Conservation (phyloP, 2,888 invertebrate species). For the Seira sanloemensis region DNA sequence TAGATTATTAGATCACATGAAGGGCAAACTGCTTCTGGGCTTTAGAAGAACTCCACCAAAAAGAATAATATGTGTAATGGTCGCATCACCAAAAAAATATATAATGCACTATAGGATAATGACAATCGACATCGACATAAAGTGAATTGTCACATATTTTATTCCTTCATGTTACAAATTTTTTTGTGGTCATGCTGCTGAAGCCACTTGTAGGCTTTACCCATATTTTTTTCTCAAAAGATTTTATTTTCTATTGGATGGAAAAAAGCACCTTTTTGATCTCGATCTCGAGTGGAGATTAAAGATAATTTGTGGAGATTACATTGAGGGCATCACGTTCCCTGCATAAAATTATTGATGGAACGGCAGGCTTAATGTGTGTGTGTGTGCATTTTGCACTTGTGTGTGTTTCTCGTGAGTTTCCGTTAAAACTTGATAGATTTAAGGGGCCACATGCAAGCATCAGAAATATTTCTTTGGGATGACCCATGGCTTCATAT, state of each 20-base stretch:
- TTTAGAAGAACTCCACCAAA: slow-evolving; percentile 38
- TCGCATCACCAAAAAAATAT: background rate
- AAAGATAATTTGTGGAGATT: background rate
- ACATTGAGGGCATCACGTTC: slow-evolving; percentile 4
- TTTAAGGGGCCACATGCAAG: background rate
- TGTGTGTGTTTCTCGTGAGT: too few species aligned
- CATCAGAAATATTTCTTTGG: background rate
- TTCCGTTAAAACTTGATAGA: slow-evolving; percentile 4
- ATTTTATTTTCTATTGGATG: background rate
- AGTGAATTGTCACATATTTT: slow-evolving; percentile 59
- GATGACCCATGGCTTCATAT: background rate
- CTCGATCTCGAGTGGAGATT: background rate
- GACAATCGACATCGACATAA: slow-evolving; percentile 35
- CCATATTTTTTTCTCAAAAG: background rate
- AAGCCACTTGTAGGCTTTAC: background rate
- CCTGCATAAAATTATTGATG: background rate
- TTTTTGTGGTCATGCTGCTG: background rate
- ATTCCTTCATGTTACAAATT: background rate
- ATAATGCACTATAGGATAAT: slow-evolving; percentile 12
- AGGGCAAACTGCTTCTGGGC: slow-evolving; percentile 65
- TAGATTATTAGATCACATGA: slow-evolving; percentile 61
- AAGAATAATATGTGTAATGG: too few species aligned
- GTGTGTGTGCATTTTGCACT: background rate
- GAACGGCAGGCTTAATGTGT: too few species aligned
- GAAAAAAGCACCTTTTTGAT: background rate